These are phyloP conservation scores for Drosophila oshimai DNA, from an alignment of 1,140 invertebrate species.

Conservation along the genomic window DNA sequence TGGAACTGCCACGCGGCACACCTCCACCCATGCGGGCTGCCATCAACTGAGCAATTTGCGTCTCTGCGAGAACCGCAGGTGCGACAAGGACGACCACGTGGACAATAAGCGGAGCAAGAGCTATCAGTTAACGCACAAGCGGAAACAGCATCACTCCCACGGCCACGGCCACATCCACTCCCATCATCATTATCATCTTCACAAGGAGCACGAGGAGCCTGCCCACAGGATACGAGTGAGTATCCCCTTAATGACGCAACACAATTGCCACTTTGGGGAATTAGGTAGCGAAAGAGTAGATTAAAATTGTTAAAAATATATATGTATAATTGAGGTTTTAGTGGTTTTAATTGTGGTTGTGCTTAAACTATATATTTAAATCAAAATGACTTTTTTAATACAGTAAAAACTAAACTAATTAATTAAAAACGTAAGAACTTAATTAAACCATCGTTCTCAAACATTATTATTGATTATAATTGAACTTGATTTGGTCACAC, in stretches of 20 bases:
- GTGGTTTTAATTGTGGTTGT: no score
- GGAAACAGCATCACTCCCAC: constrained; percentile 26
- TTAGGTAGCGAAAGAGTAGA: background rate
- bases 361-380: no score
- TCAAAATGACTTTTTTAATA: no score
- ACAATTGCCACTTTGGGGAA: background rate
- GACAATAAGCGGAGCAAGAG: constrained; percentile 54
- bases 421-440: no score
- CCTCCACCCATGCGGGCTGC: constrained; percentile 85
- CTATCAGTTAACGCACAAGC: constrained; percentile 30
- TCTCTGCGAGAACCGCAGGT: constrained; percentile 84
- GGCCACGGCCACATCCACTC: background rate
- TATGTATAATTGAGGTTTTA: background rate
- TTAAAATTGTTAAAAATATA: background rate
- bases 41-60: constrained; percentile 85
- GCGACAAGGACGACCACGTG: constrained; percentile 41
- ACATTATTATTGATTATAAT: no score
- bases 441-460: no score
- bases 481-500: no score
- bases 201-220: constrained; percentile 36
- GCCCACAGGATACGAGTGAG: constrained; percentile 80
- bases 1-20: constrained; percentile 86
- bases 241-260: constrained; percentile 5
- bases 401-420: no score
- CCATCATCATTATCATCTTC: constrained; percentile 39